A percentile compares a stretch with the other conserved stretches of the same genome.
phyloP scores from a whole-genome alignment of 2,797 vertebrate genomes.

The Dendrocincla tyrannina region DNA sequence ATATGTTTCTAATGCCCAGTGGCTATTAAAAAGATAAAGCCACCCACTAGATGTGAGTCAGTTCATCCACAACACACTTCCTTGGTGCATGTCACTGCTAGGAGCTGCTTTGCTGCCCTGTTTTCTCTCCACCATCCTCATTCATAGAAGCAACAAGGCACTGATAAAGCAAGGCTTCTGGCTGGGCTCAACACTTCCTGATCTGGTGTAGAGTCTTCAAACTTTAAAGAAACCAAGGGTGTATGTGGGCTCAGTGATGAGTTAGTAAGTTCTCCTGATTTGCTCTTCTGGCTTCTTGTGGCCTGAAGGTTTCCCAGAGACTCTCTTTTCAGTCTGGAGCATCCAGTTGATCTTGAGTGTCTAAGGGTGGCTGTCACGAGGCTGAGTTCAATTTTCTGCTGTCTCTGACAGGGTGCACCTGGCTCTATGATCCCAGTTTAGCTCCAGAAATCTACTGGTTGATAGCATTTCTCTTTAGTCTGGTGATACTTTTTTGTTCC shows the following conservation, averaged over 20 bases:
- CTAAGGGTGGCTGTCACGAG: neutral
- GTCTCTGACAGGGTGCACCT: neutral
- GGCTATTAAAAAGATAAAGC: neutral
- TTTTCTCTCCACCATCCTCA: neutral
- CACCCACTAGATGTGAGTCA: neutral
- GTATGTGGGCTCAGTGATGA: neutral
- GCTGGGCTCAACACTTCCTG: neutral
- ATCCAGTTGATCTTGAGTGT: neutral
- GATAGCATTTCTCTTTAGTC: conserved; percentile 44
- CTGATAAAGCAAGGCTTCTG: neutral
- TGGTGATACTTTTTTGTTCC: conserved; percentile 54
- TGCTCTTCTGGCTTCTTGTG: neutral
- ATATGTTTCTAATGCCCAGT: neutral
- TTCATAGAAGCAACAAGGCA: neutral
- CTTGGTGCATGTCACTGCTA: neutral
- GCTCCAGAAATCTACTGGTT: conserved; percentile 30
- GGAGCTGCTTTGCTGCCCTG: conserved; percentile 3
- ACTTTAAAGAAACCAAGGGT: neutral
- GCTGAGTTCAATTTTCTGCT: neutral
- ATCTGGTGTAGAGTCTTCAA: neutral
- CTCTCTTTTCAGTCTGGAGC: neutral
- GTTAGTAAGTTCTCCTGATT: neutral
- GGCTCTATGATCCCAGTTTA: conserved; percentile 12
- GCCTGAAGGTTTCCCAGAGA: neutral
- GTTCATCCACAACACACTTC: neutral